Percentiles rank a stretch among this genome's conserved stretches.
These are phyloP conservation scores for Leptoclinus maculatus DNA, from an alignment of 2,797 vertebrate species.

Conservation along the genomic window DNA sequence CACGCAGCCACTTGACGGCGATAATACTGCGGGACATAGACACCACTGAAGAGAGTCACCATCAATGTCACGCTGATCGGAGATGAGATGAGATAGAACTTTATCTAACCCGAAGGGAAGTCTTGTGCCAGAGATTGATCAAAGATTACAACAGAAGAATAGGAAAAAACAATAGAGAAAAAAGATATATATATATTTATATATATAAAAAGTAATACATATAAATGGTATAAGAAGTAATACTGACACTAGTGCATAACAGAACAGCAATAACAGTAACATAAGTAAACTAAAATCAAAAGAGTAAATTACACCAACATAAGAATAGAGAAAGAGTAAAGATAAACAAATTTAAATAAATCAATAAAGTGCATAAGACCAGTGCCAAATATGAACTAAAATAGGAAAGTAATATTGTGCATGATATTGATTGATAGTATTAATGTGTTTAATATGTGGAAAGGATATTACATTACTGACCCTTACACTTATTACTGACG, in stretches of 20 bases:
- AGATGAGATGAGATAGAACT: neutral
- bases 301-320: neutral
- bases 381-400: neutral
- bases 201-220: neutral
- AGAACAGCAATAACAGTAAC: neutral
- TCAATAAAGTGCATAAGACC: neutral
- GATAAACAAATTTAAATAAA: neutral
- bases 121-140: neutral
- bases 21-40: slow-evolving; percentile 43
- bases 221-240: neutral
- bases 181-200: neutral
- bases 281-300: neutral
- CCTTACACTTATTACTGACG: neutral
- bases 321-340: too few relatives aligned
- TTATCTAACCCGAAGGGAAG: neutral
- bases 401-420: neutral
- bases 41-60: too few relatives aligned
- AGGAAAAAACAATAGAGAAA: neutral
- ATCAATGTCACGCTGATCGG: neutral
- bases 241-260: neutral
- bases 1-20: slow-evolving; percentile 41
- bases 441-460: too few relatives aligned
- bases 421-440: neutral
- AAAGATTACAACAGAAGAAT: too few relatives aligned
- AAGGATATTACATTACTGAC: neutral